Evolutionary conservation across 2,113 vertebrate species (phyloP).

Genomic region (Gasterosteus nipponicus): DNA sequence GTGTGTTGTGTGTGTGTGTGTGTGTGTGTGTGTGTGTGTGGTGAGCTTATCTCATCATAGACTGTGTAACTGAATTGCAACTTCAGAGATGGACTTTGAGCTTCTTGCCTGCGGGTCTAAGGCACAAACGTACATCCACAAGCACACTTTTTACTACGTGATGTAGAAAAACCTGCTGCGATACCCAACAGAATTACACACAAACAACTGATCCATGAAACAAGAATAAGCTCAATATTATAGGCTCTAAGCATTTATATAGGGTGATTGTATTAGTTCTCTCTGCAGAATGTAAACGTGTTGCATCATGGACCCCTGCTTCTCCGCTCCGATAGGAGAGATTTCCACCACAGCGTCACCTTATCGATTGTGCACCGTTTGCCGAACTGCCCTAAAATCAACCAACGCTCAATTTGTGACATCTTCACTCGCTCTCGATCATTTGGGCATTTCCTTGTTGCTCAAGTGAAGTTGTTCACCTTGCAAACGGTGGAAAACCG

Average conservation of each 20-base stretch:
- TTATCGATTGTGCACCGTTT: not conserved
- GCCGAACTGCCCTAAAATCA: not conserved
- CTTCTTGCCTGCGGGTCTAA: not conserved
- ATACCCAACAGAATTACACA: not conserved
- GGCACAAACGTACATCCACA: not conserved
- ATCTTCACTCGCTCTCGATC: not conserved
- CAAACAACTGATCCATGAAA: not conserved
- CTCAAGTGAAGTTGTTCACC: not conserved
- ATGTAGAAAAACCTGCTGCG: not conserved
- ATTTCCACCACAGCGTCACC: not conserved
- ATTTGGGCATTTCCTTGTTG: not conserved
- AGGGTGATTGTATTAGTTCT: not conserved
- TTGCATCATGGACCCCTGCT: not conserved
- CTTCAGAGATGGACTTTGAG: slow-evolving; percentile 34
- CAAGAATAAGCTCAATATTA: not conserved
- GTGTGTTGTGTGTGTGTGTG: not conserved
- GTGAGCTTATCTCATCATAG: slow-evolving; percentile 22
- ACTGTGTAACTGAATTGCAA: slow-evolving; percentile 18
- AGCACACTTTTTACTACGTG: slow-evolving; percentile 2
- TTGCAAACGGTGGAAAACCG: not conserved
- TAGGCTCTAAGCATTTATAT: not conserved
- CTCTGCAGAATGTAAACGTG: not conserved
- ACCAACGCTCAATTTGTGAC: not conserved
- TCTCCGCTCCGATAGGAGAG: not conserved
- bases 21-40: slow-evolving; percentile 2